Conservation (phyloP, 2,113 vertebrate genomes). For the Podiceps cristatus region DNA sequence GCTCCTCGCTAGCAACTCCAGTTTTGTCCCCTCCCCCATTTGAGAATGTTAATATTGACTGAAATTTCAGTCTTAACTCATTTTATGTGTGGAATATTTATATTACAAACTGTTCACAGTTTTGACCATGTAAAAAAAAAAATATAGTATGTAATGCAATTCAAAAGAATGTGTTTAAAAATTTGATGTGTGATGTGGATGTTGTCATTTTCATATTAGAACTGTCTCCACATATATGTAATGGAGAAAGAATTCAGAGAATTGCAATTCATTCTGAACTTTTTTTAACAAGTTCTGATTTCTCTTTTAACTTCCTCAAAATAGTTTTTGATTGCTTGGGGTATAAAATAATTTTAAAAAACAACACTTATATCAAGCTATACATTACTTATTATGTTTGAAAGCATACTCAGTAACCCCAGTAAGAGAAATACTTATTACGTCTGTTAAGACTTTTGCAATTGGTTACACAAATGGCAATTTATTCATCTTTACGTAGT, state of each 20-base stretch:
- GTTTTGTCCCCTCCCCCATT: too few relatives aligned
- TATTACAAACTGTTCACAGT: not conserved
- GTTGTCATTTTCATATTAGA: not conserved
- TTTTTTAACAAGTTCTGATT: not conserved
- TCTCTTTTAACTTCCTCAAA: not conserved
- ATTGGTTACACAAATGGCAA: not conserved
- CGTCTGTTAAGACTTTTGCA: not conserved
- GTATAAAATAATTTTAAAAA: not conserved
- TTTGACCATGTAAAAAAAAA: not conserved
- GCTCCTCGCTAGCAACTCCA: too few relatives aligned
- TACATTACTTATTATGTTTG: not conserved
- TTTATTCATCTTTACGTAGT: not conserved
- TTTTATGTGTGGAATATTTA: not conserved
- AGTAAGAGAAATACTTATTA: not conserved
- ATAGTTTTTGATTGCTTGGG: not conserved
- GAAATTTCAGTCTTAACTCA: not conserved
- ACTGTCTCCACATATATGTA: not conserved
- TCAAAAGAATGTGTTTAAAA: not conserved
- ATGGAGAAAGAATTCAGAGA: not conserved
- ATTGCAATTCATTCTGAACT: not conserved
- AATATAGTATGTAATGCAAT: not conserved
- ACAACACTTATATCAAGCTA: accelerated
- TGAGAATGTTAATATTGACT: not conserved
- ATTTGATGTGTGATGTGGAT: not conserved
- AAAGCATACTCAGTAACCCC: not conserved